phyloP scores from a whole-genome alignment of 2,113 vertebrate species.

The Morone saxatilis region DNA sequence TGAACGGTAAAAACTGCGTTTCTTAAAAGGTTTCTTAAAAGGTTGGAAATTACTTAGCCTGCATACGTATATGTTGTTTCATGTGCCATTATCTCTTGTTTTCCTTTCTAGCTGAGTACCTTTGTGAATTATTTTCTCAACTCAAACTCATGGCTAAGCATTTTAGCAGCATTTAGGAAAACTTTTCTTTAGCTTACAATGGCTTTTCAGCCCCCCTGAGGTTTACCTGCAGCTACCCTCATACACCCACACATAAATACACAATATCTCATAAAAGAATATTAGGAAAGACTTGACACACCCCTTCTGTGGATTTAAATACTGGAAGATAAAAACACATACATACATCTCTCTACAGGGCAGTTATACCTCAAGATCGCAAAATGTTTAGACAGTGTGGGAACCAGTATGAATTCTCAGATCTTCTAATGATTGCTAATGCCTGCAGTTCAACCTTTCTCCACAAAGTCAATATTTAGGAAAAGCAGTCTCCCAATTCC shows the following conservation, averaged over 20 bases:
- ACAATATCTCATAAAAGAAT: slow-evolving; percentile 48
- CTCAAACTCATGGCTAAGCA: slow-evolving; percentile 46
- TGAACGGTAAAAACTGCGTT: neutral
- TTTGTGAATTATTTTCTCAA: slow-evolving; percentile 3
- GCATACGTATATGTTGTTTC: neutral
- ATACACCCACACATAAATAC: neutral
- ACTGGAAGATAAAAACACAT: slow-evolving; percentile 5
- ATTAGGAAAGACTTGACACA: slow-evolving; percentile 1
- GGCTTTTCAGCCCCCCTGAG: slow-evolving; percentile 22
- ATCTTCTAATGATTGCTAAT: neutral
- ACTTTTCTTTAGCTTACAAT: slow-evolving; percentile 48
- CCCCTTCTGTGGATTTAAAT: slow-evolving; percentile 18
- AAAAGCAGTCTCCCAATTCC: neutral
- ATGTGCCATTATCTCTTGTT: slow-evolving; percentile 8
- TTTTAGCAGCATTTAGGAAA: slow-evolving; percentile 31
- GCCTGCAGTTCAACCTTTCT: neutral
- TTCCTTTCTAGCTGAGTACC: neutral
- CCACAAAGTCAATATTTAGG: slow-evolving; percentile 7
- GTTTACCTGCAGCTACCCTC: slow-evolving; percentile 36
- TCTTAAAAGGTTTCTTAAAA: neutral
- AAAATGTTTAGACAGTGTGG: slow-evolving; percentile 5
- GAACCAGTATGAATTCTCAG: neutral
- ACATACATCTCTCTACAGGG: neutral
- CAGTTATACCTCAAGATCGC: neutral
- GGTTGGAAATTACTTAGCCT: neutral